Percentiles rank a stretch among this genome's conserved stretches.
These are phyloP conservation scores for Hesperia comma DNA, from an alignment of 2,888 invertebrate genomes.

Conservation along the genomic window DNA sequence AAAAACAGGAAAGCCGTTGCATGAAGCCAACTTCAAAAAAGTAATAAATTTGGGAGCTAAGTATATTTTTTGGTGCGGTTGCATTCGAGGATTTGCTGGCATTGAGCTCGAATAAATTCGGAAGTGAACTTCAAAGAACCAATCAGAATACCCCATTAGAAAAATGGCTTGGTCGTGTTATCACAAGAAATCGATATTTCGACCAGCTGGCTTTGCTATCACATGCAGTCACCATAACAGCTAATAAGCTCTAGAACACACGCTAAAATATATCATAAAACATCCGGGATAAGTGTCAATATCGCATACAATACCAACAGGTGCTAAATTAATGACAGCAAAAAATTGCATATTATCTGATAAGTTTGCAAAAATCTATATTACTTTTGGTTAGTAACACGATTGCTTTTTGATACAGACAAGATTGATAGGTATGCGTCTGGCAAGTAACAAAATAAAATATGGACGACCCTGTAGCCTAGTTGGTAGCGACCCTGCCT, in stretches of 20 bases:
- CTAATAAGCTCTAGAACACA: background rate
- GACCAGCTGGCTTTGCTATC: conserved; percentile 16
- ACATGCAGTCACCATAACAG: conserved; percentile 12
- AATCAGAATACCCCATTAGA: background rate
- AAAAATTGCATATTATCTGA: conserved; percentile 13
- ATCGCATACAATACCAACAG: background rate
- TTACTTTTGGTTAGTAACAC: background rate
- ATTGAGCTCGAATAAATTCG: too few relatives aligned
- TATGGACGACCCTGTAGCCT: too few relatives aligned
- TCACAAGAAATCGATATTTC: conserved; percentile 16
- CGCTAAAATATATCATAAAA: background rate
- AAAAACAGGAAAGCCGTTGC: too few relatives aligned
- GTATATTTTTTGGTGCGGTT: too few relatives aligned
- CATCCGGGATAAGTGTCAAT: background rate
- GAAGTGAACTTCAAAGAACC: background rate
- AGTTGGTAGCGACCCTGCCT: too few relatives aligned
- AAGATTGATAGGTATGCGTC: too few relatives aligned
- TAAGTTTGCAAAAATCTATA: conserved; percentile 12
- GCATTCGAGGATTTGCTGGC: too few relatives aligned
- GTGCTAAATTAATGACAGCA: conserved; percentile 11
- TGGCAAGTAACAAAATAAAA: too few relatives aligned
- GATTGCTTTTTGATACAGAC: too few relatives aligned
- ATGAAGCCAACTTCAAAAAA: too few relatives aligned
- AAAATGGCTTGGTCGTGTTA: background rate
- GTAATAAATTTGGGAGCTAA: too few relatives aligned